phyloP scores from a whole-genome alignment of 2,888 invertebrate species.

The Trichopria drosophilae region DNA sequence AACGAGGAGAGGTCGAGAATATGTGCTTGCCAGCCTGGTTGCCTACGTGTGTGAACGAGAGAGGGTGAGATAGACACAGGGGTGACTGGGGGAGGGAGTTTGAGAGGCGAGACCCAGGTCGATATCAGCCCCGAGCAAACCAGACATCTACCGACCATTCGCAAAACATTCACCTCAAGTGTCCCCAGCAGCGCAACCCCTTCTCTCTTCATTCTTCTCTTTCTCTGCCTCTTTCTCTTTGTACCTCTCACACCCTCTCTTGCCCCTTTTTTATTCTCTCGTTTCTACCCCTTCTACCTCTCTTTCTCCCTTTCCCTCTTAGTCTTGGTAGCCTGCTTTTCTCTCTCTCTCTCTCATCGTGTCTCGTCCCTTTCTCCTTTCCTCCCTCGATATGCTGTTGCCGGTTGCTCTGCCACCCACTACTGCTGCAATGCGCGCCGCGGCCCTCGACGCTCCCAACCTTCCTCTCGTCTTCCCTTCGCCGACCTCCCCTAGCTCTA shows the following conservation, averaged over 20 bases:
- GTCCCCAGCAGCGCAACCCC: constrained; percentile 50
- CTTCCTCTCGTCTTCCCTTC: background rate
- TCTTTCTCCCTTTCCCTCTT: constrained; percentile 10
- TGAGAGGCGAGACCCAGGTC: constrained; percentile 52
- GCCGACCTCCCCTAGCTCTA: constrained; percentile 1
- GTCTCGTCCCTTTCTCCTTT: constrained; percentile 8
- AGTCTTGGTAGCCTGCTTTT: constrained; percentile 31
- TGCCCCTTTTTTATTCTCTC: constrained; percentile 30
- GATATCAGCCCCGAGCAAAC: constrained; percentile 57
- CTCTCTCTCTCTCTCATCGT: constrained; percentile 9
- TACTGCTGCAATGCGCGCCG: constrained; percentile 28
- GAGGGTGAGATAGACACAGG: constrained; percentile 14
- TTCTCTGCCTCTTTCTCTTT: constrained; percentile 8
- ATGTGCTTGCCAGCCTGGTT: constrained; percentile 5
- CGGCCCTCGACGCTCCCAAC: background rate
- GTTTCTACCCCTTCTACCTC: constrained; percentile 6
- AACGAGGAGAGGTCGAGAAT: constrained; percentile 18
- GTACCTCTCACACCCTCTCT: constrained; percentile 10
- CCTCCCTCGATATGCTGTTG: constrained; percentile 22
- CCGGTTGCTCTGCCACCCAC: constrained; percentile 18
- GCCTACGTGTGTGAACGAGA: constrained; percentile 21
- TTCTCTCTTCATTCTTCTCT: constrained; percentile 25
- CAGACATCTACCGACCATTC: constrained; percentile 59
- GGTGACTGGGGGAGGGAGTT: constrained; percentile 31
- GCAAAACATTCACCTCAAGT: constrained; percentile 59